Conservation (phyloP, 2,888 invertebrate species). For the Nipponacmea schrenckii region DNA sequence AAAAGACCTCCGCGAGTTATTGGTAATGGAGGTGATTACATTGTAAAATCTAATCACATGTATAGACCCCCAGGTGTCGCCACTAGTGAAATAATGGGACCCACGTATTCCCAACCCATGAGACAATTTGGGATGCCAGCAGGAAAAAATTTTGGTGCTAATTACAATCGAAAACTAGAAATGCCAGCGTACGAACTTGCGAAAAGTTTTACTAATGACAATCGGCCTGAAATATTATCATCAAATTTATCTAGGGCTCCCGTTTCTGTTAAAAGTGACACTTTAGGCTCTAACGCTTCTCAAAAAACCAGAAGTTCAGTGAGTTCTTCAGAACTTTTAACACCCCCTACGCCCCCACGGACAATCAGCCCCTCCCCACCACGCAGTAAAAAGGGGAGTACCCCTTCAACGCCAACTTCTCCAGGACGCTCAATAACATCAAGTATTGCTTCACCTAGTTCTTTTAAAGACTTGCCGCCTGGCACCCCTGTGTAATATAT, state of each 20-base stretch:
- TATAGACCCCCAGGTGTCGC: not conserved
- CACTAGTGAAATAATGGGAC: conserved; percentile 5
- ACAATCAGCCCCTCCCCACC: not conserved
- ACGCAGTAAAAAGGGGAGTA: not conserved
- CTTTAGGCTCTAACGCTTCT: not conserved
- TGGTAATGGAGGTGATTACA: not conserved
- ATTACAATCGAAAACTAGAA: not conserved
- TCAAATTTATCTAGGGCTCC: not conserved
- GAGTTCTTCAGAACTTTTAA: not conserved
- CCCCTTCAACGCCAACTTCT: not conserved
- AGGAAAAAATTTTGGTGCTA: conserved; percentile 3
- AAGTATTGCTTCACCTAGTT: not conserved
- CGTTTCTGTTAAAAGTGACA: not conserved
- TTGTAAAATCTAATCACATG: not conserved
- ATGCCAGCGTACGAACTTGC: not conserved
- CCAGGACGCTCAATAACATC: not conserved
- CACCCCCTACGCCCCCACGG: not conserved
- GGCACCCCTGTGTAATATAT: not conserved
- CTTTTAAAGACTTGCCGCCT: conserved; percentile 1
- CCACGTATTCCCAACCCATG: not conserved
- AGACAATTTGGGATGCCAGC: not conserved
- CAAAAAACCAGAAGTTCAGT: not conserved
- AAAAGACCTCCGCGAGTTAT: not conserved
- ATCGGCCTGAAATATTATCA: not conserved
- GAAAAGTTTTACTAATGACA: not conserved